Conservation (phyloP, 2,113 vertebrate species). For the Ia io region DNA sequence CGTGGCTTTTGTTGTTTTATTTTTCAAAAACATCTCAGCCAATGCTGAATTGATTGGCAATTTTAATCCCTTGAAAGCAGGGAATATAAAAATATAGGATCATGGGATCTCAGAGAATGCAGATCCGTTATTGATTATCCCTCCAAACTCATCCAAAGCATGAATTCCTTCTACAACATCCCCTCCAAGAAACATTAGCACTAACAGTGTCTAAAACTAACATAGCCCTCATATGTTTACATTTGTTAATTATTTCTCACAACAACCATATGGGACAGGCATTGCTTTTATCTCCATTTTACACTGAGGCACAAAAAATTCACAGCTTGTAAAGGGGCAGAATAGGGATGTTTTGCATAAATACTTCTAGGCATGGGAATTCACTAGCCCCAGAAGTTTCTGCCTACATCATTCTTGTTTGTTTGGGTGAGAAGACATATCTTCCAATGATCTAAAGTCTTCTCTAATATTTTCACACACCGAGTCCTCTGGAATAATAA, state of each 20-base stretch:
- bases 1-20: neutral
- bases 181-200: neutral
- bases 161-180: neutral
- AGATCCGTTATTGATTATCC: neutral
- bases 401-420: neutral
- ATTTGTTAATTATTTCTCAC: neutral
- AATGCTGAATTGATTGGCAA: neutral
- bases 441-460: neutral
- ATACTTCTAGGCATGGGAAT: neutral
- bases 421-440: neutral
- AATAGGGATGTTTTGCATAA: neutral
- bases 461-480: neutral
- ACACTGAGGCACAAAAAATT: neutral
- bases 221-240: neutral
- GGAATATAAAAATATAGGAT: neutral
- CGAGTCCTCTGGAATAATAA: neutral
- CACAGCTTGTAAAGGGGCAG: neutral
- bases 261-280: neutral
- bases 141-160: neutral
- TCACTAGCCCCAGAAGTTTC: neutral
- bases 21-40: neutral
- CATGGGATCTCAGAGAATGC: neutral
- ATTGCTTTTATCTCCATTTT: neutral
- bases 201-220: neutral
- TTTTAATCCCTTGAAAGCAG: conserved; percentile 1